These are phyloP conservation scores for Drosophila pseudoananassae DNA, from an alignment of 1,140 invertebrate species.

Conservation along the genomic window DNA sequence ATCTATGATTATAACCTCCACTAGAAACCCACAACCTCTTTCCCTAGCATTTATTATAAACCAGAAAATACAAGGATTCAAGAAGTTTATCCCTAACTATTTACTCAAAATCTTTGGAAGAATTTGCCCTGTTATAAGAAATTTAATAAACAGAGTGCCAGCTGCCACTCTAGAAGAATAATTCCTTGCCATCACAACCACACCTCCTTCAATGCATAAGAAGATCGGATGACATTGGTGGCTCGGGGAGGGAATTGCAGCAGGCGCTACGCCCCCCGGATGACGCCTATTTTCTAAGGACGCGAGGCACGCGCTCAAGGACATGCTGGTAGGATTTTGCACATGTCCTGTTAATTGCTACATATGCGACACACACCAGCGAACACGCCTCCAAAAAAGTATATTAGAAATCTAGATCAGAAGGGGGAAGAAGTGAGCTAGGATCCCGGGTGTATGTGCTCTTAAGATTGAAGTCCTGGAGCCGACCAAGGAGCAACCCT, in stretches of 20 bases:
- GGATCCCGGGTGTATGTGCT: slow-evolving; percentile 5
- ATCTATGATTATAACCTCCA: too few relatives aligned
- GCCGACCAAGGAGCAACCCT: slow-evolving; percentile 41
- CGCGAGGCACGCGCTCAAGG: slow-evolving; percentile 69
- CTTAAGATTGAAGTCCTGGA: slow-evolving; percentile 5
- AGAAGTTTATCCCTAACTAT: background rate
- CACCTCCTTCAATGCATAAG: slow-evolving; percentile 30
- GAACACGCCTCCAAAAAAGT: slow-evolving; percentile 61
- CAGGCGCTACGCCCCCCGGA: slow-evolving; percentile 57
- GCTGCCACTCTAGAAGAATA: slow-evolving; percentile 23
- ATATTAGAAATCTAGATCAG: background rate
- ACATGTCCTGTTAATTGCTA: slow-evolving; percentile 80
- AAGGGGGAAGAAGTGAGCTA: slow-evolving; percentile 19
- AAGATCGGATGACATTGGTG: slow-evolving; percentile 51
- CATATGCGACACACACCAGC: slow-evolving; percentile 75
- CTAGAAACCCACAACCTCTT: too few relatives aligned
- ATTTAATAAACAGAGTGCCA: slow-evolving; percentile 29
- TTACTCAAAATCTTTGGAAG: slow-evolving; percentile 4
- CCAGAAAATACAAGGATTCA: background rate
- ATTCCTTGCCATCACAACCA: slow-evolving; percentile 29
- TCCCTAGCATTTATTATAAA: background rate
- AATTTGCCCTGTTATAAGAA: slow-evolving; percentile 19
- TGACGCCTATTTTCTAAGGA: slow-evolving; percentile 32
- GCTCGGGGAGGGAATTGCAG: slow-evolving; percentile 53
- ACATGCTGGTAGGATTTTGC: slow-evolving; percentile 56